phyloP scores from a whole-genome alignment of 1,140 invertebrate genomes.

The Calephelis virginiensis region DNA sequence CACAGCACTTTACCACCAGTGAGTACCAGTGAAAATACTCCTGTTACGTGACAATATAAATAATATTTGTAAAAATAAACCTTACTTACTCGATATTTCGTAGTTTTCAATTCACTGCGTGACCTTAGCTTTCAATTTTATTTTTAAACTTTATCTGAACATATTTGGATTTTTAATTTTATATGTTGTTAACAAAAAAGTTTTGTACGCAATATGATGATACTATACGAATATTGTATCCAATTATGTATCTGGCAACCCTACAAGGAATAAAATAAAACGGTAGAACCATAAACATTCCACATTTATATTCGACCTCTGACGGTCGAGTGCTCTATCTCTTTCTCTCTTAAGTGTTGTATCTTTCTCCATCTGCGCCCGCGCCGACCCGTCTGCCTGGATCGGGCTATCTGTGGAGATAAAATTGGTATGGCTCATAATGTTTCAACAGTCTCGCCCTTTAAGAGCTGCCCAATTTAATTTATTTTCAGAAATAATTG shows the following conservation, averaged over 20 bases:
- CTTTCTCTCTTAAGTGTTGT: constrained; percentile 35
- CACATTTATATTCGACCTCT: constrained; percentile 76
- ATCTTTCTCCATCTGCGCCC: constrained; percentile 59
- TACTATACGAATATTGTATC: too few relatives aligned
- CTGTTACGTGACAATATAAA: too few relatives aligned
- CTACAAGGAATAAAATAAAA: constrained; percentile 72
- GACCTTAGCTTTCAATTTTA: too few relatives aligned
- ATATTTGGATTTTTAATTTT: too few relatives aligned
- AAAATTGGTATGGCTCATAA: constrained; percentile 73
- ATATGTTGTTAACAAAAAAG: too few relatives aligned
- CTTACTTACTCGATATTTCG: too few relatives aligned
- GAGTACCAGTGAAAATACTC: too few relatives aligned
- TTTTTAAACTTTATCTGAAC: too few relatives aligned
- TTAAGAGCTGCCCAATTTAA: constrained; percentile 67
- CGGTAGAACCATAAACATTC: constrained; percentile 78
- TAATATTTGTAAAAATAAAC: too few relatives aligned
- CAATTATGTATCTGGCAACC: constrained; percentile 19
- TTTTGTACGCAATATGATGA: too few relatives aligned
- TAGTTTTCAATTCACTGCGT: too few relatives aligned
- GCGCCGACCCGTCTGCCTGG: constrained; percentile 64
- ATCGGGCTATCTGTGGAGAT: constrained; percentile 63
- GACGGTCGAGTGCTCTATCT: constrained; percentile 49
- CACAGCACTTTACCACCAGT: too few relatives aligned
- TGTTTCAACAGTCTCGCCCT: constrained; percentile 71
- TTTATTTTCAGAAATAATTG: constrained; percentile 67